Evolutionary conservation across 2,113 vertebrate species (phyloP), one percentile per base, ranked within the genome.

Genomic region (Hirundichthys speculiger): DNA sequence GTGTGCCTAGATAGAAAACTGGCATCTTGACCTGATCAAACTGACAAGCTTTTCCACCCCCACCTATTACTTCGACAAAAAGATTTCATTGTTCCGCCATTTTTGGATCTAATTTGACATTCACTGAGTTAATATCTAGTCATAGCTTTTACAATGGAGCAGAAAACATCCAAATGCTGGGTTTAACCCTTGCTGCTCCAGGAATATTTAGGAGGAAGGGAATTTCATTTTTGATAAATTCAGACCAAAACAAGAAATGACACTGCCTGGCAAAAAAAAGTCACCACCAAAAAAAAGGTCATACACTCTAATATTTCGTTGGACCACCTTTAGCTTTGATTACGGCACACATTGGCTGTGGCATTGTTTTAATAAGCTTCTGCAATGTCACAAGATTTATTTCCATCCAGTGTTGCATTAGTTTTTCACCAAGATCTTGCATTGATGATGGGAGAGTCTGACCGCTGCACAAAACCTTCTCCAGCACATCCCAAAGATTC

Each of bases 21-120:
- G 3, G 6, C 30, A 43, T 34, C 24, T 22, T 77, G 68, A 84
- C 79, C 79, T 86, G 84, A 79, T 84, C 79, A 83, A 69, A 58
- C 48, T 79, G 71, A 65, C 69, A 71, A 59, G 73, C 38, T 53
- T 22, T 69, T 80, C 56, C 66, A 57, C 61, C 43, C 64, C 25
- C 61, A 43, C 65, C 77, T 61, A 11, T 20, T 27, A 46, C 39
- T 42, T 34, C 51, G 57, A 73, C 58, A 48, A 21, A 21, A 27
- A 62, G 20, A n/a, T 49, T 57, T 19, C 13, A 45, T 48, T 58
- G 46, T 57, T 39, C 46, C 39, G 21, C 19, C 46, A 15, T 40
- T 53, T 75, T 48, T 54, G 18, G 38, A 46, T 30, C 22, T 51
- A 63, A 62, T 71, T 38, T 64, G 50, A 73, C 64, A 38, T 50